phyloP scores from a whole-genome alignment of 2,113 vertebrate species.

The Hippocampus mohnikei region DNA sequence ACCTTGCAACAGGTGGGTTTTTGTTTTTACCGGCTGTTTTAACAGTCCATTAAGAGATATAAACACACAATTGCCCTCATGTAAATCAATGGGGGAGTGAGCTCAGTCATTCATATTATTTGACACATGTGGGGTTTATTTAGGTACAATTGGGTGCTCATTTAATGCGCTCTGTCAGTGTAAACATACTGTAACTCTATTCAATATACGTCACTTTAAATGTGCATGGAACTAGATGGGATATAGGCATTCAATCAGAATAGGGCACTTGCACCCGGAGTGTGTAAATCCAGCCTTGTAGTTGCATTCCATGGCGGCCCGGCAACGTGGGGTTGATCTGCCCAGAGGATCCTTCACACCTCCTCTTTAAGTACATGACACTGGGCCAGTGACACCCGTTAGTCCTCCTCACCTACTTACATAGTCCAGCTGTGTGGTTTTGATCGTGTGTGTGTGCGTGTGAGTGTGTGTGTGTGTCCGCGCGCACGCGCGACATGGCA shows the following conservation, averaged over 20 bases:
- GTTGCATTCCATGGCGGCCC: not conserved
- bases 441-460: conserved; percentile 7
- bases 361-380: conserved; percentile 38
- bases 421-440: conserved; percentile 54
- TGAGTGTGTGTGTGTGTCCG: conserved; percentile 25
- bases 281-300: not conserved
- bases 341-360: conserved; percentile 25
- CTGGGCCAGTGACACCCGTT: conserved; percentile 58
- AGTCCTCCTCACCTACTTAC: conserved; percentile 49
- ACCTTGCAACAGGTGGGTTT: no score
- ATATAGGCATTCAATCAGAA: not conserved
- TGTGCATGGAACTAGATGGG: not conserved
- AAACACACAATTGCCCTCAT: no score
- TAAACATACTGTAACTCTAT: not conserved
- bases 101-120: not conserved
- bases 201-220: not conserved
- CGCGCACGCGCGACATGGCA: conserved; percentile 1
- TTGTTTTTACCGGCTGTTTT: no score
- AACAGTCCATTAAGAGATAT: no score
- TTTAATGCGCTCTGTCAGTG: not conserved
- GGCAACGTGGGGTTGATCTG: not conserved
- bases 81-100: no score
- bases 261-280: not conserved
- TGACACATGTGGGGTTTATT: no score
- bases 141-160: no score